These are phyloP conservation scores for Cyclophora albipunctata DNA, from an alignment of 2,888 invertebrate genomes.

Conservation along the genomic window DNA sequence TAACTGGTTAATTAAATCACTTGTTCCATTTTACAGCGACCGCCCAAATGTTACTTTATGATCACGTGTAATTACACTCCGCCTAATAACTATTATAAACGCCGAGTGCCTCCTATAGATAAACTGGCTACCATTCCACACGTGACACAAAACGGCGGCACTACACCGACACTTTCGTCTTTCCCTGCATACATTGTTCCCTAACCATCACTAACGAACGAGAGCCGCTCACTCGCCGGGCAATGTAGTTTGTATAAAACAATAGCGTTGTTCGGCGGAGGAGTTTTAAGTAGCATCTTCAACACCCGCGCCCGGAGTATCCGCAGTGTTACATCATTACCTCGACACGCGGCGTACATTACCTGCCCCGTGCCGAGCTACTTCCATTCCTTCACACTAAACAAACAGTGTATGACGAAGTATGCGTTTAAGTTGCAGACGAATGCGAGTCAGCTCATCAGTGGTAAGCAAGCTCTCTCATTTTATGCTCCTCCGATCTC, in stretches of 20 bases:
- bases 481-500: slow-evolving; percentile 23
- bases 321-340: slow-evolving; percentile 16
- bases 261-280: slow-evolving; percentile 24
- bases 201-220: slow-evolving; percentile 20
- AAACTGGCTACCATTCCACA: slow-evolving; percentile 27
- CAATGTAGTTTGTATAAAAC: slow-evolving; percentile 47
- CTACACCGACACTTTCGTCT: slow-evolving; percentile 14
- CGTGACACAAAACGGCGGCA: slow-evolving; percentile 15
- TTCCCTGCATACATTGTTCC: slow-evolving; percentile 38
- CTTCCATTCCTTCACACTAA: slow-evolving; percentile 6
- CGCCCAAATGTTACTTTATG: neutral
- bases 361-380: slow-evolving; percentile 11
- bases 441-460: too few relatives aligned
- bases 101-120: slow-evolving; percentile 36
- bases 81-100: slow-evolving; percentile 27
- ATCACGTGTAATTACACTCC: neutral
- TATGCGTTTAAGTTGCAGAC: slow-evolving; percentile 3
- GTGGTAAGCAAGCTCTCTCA: slow-evolving; percentile 17
- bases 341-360: slow-evolving; percentile 14
- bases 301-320: slow-evolving; percentile 21
- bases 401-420: slow-evolving; percentile 26
- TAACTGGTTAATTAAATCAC: too few relatives aligned
- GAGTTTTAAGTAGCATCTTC: slow-evolving; percentile 35
- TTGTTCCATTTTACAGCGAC: too few relatives aligned
- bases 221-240: slow-evolving; percentile 29